A percentile compares a stretch with the other conserved stretches of the same genome.
These are phyloP conservation scores for Aegithalos caudatus DNA, from an alignment of 2,113 vertebrate genomes.

Conservation along the genomic window DNA sequence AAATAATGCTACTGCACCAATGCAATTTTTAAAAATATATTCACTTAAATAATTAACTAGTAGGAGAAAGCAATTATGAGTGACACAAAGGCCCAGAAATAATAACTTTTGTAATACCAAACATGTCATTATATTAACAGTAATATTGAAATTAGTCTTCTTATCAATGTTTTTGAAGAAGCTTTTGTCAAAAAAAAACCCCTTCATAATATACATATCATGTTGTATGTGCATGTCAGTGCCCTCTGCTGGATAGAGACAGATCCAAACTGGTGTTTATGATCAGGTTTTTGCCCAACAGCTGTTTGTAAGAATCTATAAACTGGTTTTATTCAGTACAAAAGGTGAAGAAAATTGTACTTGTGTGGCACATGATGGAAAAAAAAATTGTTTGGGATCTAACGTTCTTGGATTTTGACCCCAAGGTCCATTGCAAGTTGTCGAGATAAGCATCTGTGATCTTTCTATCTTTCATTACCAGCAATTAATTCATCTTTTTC, in stretches of 20 bases:
- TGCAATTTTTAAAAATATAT: not conserved
- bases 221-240: not conserved
- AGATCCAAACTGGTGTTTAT: not conserved
- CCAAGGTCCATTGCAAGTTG: not conserved
- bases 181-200: not conserved
- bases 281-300: not conserved
- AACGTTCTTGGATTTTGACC: not conserved
- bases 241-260: slow-evolving; percentile 48
- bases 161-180: not conserved
- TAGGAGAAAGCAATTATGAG: not conserved
- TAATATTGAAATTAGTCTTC: not conserved
- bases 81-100: not conserved
- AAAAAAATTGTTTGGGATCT: not conserved
- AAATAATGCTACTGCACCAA: not conserved
- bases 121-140: not conserved
- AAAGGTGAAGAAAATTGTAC: not conserved
- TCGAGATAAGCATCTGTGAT: not conserved
- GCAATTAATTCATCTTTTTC: not conserved
- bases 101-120: not conserved
- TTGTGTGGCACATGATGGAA: not conserved
- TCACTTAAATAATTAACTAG: not conserved
- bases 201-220: not conserved
- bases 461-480: not conserved
- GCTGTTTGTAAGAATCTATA: not conserved
- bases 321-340: not conserved